Evolutionary conservation across 1,140 invertebrate genomes (phyloP), one percentile per base, ranked within the genome.

Genomic region (Musca domestica): DNA sequence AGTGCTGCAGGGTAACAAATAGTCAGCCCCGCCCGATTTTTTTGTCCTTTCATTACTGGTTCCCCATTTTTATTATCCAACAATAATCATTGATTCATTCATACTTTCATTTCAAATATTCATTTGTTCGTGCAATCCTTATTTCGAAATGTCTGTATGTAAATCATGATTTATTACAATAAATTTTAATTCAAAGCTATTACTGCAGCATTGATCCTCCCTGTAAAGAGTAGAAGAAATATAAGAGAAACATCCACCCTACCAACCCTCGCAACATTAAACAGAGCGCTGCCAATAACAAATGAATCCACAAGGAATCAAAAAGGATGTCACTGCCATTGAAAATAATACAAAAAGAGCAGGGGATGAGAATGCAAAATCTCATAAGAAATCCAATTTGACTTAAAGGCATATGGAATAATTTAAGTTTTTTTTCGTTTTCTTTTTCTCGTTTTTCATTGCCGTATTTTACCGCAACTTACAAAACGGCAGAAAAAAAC

Each of bases 91-190:
- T 34, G 27, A 61, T 23, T 56, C 52, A 27, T 27, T 56, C 52
- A 56, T 58, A n/a, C n/a, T n/a, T n/a, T 58, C 54, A 58, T 58
- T 58, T 17, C 34, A 58, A 27, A 25, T 27, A 58, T 58, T 27
- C 25, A 23, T 17, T 30, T 25, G 9, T 58, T 58, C 27, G 54
- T 58, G 27, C 22, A n/a, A 34, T 61, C 2, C 17, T 41, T 34
- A 17, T 34, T 61, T 34, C 56, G 6, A 2, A 27, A 5, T 17
- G 30, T 61, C 34, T 34, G 56, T 41, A 61, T 61, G 56, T 61
- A 61, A 61, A 61, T 61, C 56, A 61, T 61, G 56, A 61, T 61
- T 61, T 61, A 61, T 61, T 61, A 61, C 56, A 61, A 61, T 61
- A 61, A 61, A 61, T 61, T 61, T 61, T 61, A 61, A 61, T 61